Base-by-base conservation (phyloP, 2,797 vertebrate species). In the Limosa lapponica region DNA sequence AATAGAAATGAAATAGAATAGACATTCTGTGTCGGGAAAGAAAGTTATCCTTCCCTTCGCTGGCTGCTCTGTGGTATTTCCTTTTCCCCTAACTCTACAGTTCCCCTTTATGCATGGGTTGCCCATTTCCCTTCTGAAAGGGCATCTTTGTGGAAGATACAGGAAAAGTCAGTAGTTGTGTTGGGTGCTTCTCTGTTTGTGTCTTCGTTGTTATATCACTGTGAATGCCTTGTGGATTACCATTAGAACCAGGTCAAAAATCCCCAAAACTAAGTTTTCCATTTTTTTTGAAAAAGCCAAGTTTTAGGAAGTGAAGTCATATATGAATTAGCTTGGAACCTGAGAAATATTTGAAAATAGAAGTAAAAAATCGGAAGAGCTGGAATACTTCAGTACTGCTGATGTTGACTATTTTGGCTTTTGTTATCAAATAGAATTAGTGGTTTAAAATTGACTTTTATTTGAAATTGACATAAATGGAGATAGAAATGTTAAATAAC, bases 241-340 rank as follows among this genome's bases (percentile, higher is more conserved):
- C 70, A 55, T 24, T 44, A 67, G 39, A 41, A 58, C 11, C 3
- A 22, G 27, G 20, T 44, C 13, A 36, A 64, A 93, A 73, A 58
- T 37, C 3, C 5, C 11, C 28, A 1, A 32, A 86, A 66, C 0
- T 4, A 48, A 65, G 57, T 59, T 75, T 6, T 39, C 59, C 0
- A 2, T 43, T 49, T 61, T 46, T 59, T 70, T 77, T 24, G 0
- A 19, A 51, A 39, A 74, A 66, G 2, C 5, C 10, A 11, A 10
- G 5, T 39, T 87, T 73, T 30, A 52, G 67, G 14, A 72, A 66
- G 13, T 48, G 27, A 88, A 57, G 8, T 41, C 8, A 1, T 43
- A 23, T 9, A 3, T 16, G 6, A n/a, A 11, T 52, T 67, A 79
- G 7, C 28, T 71, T 61, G 6, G 5, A 54, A 32, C 18, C 4